Conservation (phyloP, 2,888 invertebrate species). For the Dryococelus australis region DNA sequence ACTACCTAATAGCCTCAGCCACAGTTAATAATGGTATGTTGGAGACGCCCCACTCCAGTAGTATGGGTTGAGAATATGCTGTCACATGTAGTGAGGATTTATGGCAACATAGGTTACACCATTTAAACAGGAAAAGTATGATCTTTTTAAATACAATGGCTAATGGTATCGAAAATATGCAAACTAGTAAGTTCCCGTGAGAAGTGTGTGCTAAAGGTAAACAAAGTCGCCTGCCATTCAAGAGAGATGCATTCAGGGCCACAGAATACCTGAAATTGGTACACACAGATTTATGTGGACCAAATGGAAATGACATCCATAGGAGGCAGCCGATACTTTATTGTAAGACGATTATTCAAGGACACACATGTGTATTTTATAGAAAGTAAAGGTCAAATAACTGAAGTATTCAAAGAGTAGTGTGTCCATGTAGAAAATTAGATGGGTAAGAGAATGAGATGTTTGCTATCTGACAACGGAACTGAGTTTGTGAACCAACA, state of each 20-base stretch:
- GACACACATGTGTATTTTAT: neutral
- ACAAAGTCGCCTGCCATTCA: neutral
- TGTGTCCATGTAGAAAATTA: neutral
- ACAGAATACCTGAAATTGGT: neutral
- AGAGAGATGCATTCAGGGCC: neutral
- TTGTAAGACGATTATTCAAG: neutral
- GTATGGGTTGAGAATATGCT: too few species aligned
- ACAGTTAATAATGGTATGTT: too few species aligned
- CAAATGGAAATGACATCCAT: neutral
- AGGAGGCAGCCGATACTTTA: neutral
- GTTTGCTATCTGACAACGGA: neutral
- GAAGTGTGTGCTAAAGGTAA: neutral
- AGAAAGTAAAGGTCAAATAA: neutral
- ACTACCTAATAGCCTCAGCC: too few species aligned
- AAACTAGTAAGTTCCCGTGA: neutral
- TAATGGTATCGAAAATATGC: neutral
- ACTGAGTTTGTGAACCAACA: neutral
- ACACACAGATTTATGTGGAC: neutral
- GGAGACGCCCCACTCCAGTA: too few species aligned
- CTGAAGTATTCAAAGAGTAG: neutral
- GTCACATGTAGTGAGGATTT: too few species aligned
- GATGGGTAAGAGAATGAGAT: neutral
- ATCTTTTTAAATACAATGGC: neutral
- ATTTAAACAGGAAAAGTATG: neutral
- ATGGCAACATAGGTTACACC: too few species aligned